Evolutionary conservation across 1,140 invertebrate genomes (phyloP).

Genomic region (Pseudomyrmex pallidus): DNA sequence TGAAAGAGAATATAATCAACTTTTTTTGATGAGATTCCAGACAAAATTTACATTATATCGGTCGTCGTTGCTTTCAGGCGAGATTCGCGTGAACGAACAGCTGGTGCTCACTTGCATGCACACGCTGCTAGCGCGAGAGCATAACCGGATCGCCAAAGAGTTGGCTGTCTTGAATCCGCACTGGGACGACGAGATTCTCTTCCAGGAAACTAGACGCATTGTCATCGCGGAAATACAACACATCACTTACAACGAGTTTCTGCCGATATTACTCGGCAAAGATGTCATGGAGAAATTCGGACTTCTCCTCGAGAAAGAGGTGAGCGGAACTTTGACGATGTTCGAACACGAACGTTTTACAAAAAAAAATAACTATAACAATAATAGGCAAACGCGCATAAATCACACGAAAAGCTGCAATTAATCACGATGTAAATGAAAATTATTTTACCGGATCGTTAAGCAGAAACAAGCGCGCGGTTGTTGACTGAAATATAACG

Average conservation of each 20-base stretch:
- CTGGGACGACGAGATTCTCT: constrained; percentile 97
- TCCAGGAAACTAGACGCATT: constrained; percentile 96
- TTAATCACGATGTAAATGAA: neutral
- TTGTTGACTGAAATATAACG: neutral
- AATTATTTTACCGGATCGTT: neutral
- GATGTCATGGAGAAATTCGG: constrained; percentile 97
- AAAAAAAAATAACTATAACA: constrained; percentile 5
- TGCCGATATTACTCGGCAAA: constrained; percentile 96
- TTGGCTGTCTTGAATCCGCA: constrained; percentile 94
- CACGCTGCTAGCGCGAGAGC: constrained; percentile 94
- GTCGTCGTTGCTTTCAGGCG: constrained; percentile 86
- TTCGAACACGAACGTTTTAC: neutral
- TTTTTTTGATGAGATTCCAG: neutral
- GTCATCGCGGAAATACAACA: constrained; percentile 96
- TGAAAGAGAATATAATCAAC: constrained; percentile 8
- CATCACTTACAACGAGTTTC: constrained; percentile 97
- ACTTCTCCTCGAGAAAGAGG: constrained; percentile 92
- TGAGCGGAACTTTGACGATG: constrained; percentile 77
- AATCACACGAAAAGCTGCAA: neutral
- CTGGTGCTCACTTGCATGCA: constrained; percentile 96
- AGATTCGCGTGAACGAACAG: constrained; percentile 97
- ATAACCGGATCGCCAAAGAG: constrained; percentile 93
- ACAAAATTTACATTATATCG: neutral
- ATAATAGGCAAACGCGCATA: neutral
- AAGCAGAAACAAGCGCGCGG: neutral